phyloP scores from a whole-genome alignment of 2,888 invertebrate genomes.

The Drosophila mimica region DNA sequence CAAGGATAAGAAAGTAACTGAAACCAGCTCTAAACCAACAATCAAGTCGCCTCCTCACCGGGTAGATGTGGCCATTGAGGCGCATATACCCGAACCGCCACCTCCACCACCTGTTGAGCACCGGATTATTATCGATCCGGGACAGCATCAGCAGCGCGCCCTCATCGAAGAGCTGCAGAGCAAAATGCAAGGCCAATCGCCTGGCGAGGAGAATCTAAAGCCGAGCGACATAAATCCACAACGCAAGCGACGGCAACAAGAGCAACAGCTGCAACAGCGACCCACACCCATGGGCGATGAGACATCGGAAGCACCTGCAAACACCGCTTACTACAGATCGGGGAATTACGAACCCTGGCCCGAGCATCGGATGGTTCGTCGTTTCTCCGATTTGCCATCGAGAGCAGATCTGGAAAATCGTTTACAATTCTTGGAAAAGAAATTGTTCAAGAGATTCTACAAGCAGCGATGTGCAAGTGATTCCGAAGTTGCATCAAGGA shows the following conservation, averaged over 20 bases:
- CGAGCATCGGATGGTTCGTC: slow-evolving; percentile 80
- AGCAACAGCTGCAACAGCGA: slow-evolving; percentile 53
- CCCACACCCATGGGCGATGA: slow-evolving; percentile 78
- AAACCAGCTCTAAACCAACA: slow-evolving; percentile 6
- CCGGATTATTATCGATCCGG: slow-evolving; percentile 37
- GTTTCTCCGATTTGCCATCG: slow-evolving; percentile 83
- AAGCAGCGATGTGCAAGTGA: slow-evolving; percentile 85
- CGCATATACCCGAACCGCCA: slow-evolving; percentile 67
- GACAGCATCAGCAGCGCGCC: slow-evolving; percentile 66
- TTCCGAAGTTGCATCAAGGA: slow-evolving; percentile 83
- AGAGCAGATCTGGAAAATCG: slow-evolving; percentile 84
- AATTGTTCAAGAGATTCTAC: slow-evolving; percentile 81
- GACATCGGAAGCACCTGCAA: slow-evolving; percentile 84
- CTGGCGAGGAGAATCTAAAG: slow-evolving; percentile 71
- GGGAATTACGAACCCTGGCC: slow-evolving; percentile 79
- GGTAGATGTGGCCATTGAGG: slow-evolving; percentile 67
- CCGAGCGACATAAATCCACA: slow-evolving; percentile 80
- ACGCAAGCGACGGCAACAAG: slow-evolving; percentile 44
- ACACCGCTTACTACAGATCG: slow-evolving; percentile 82
- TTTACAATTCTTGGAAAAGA: slow-evolving; percentile 81
- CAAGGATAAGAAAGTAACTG: slow-evolving; percentile 30
- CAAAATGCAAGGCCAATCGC: slow-evolving; percentile 65
- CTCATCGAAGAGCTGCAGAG: slow-evolving; percentile 79
- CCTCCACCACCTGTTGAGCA: slow-evolving; percentile 56
- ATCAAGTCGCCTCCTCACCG: slow-evolving; percentile 30